Evolutionary conservation across 1,140 invertebrate species (phyloP).

Genomic region (Augochlora pura): DNA sequence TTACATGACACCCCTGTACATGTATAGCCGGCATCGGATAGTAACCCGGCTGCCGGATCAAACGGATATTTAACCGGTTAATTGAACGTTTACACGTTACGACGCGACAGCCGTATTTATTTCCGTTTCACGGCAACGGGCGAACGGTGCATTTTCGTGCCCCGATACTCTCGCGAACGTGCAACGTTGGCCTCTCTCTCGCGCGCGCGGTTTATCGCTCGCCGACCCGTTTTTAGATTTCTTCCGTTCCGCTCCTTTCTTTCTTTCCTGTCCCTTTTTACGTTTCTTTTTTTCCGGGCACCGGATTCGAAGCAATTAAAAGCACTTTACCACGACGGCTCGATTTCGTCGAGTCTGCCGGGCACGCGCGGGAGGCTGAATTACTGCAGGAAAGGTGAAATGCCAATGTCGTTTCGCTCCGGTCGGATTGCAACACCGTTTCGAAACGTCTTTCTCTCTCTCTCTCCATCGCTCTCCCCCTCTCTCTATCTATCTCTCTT

Average conservation of each 20-base stretch:
- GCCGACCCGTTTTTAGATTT: conserved; percentile 7
- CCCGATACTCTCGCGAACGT: conserved; percentile 29
- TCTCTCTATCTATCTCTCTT: background rate
- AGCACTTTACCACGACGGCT: conserved; percentile 34
- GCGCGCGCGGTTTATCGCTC: conserved; percentile 11
- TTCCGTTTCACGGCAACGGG: conserved; percentile 51
- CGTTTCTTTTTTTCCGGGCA: background rate
- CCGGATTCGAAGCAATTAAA: conserved; percentile 39
- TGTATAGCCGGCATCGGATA: too few species aligned
- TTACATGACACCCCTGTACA: too few species aligned
- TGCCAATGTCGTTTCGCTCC: conserved; percentile 20
- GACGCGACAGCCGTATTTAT: conserved; percentile 46
- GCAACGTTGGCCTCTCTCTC: background rate
- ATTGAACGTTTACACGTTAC: conserved; percentile 60
- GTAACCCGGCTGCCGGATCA: conserved; percentile 52
- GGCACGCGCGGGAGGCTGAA: conserved; percentile 25
- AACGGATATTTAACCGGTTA: conserved; percentile 59
- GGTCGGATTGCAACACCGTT: conserved; percentile 48
- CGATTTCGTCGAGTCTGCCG: conserved; percentile 18
- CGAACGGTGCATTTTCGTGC: conserved; percentile 45
- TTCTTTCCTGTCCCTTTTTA: background rate
- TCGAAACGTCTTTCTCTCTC: conserved; percentile 16
- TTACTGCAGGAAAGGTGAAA: conserved; percentile 28
- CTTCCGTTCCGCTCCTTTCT: background rate
- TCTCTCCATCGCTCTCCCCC: conserved; percentile 7